A percentile compares a stretch with the other conserved stretches of the same genome.
Evolutionary conservation across 2,797 vertebrate genomes (phyloP).

Genomic region (Manis javanica): DNA sequence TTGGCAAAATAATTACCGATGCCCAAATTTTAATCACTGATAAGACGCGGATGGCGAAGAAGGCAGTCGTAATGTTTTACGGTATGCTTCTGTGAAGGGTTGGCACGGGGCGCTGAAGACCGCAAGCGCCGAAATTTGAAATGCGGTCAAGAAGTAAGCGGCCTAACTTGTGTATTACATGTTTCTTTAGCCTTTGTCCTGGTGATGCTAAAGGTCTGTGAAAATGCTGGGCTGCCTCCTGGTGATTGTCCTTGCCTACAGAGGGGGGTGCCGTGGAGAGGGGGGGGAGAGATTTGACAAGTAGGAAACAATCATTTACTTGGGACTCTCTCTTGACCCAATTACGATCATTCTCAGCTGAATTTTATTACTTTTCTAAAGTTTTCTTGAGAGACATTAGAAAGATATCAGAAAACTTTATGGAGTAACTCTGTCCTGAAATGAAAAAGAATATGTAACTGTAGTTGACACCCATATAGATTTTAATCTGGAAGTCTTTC

Average conservation of each 20-base stretch:
- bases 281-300: not conserved
- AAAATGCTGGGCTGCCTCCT: not conserved
- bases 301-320: constrained; percentile 8
- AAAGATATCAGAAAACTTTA: constrained; percentile 12
- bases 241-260: not conserved
- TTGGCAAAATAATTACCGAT: not conserved
- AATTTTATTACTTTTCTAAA: constrained; percentile 33
- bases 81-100: not conserved
- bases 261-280: no score
- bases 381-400: constrained; percentile 41
- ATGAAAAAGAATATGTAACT: constrained; percentile 36
- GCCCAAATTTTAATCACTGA: not conserved
- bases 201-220: not conserved
- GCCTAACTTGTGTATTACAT: not conserved
- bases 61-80: not conserved
- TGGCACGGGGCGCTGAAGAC: not conserved
- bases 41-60: not conserved
- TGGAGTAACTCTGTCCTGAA: constrained; percentile 45
- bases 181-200: not conserved
- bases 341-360: not conserved
- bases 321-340: not conserved
- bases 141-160: not conserved
- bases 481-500: constrained; percentile 40
- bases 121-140: not conserved
- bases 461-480: not conserved